A percentile compares a stretch with the other conserved stretches of the same genome.
phyloP scores from a whole-genome alignment of 2,888 invertebrate species.

The Patella pellucida region DNA sequence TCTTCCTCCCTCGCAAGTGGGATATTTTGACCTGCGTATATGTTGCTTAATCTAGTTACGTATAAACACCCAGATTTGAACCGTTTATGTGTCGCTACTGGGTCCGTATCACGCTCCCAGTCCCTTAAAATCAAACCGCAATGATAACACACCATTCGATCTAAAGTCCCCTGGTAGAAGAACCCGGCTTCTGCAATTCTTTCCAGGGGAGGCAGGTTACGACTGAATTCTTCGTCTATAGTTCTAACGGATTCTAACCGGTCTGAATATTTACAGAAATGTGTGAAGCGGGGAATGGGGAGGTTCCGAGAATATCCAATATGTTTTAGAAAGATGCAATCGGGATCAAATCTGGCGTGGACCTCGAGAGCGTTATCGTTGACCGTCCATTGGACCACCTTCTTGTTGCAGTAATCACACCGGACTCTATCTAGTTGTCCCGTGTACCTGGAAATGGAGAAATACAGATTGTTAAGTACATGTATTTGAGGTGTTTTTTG shows the following conservation, averaged over 20 bases:
- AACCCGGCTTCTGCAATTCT: constrained; percentile 15
- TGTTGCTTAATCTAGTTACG: neutral
- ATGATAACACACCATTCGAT: constrained; percentile 22
- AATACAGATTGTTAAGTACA: no score
- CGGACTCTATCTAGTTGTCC: neutral
- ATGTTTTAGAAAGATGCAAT: neutral
- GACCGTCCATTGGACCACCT: neutral
- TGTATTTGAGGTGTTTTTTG: no score
- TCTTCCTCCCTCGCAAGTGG: no score
- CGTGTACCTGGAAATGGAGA: neutral
- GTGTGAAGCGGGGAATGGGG: neutral
- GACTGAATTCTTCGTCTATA: neutral
- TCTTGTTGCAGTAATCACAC: neutral
- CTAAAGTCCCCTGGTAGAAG: constrained; percentile 20
- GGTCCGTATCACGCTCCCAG: constrained; percentile 17
- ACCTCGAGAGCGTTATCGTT: neutral
- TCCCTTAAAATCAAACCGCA: constrained; percentile 20
- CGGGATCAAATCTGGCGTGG: neutral
- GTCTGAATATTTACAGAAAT: neutral
- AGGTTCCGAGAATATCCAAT: neutral
- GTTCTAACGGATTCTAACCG: neutral
- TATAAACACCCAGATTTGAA: neutral
- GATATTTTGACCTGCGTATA: no score
- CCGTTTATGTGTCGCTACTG: constrained; percentile 7
- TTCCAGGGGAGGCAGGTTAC: neutral